These are phyloP conservation scores for Empis stercorea DNA, from an alignment of 2,888 invertebrate genomes.

Conservation along the genomic window DNA sequence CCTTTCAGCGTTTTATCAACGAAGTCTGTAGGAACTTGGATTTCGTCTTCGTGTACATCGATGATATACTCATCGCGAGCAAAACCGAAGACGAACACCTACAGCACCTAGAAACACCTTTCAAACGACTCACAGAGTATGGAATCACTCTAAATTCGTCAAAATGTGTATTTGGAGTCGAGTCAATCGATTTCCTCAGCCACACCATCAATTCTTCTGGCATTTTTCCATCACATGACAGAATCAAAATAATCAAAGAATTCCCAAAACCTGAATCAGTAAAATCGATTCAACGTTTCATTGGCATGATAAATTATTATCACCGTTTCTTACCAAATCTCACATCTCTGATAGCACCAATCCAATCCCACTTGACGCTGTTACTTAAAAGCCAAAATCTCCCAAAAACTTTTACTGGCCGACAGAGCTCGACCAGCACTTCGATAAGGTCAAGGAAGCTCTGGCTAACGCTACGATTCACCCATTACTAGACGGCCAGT, in stretches of 20 bases:
- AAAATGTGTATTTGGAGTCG: conserved; percentile 9
- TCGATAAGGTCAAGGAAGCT: background rate
- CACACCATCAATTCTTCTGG: background rate
- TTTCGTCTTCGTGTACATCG: conserved; percentile 16
- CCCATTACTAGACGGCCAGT: conserved; percentile 18
- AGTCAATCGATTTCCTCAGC: background rate
- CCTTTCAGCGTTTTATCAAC: conserved; percentile 24
- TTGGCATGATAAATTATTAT: background rate
- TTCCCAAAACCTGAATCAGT: background rate
- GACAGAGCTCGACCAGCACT: background rate
- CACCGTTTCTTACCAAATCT: background rate
- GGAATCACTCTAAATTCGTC: conserved; percentile 12
- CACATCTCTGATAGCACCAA: background rate
- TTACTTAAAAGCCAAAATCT: background rate
- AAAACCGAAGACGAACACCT: conserved; percentile 9
- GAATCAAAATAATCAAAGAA: background rate
- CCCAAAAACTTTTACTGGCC: background rate
- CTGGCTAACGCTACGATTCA: conserved; percentile 16
- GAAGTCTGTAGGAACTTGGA: conserved; percentile 14
- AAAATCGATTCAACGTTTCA: background rate
- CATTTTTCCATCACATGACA: background rate
- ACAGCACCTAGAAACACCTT: conserved; percentile 10
- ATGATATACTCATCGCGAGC: conserved; percentile 18
- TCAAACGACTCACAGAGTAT: conserved; percentile 1
- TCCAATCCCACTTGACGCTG: background rate